Conservation (phyloP, 2,888 invertebrate species). For the Polydrusus cervinus region DNA sequence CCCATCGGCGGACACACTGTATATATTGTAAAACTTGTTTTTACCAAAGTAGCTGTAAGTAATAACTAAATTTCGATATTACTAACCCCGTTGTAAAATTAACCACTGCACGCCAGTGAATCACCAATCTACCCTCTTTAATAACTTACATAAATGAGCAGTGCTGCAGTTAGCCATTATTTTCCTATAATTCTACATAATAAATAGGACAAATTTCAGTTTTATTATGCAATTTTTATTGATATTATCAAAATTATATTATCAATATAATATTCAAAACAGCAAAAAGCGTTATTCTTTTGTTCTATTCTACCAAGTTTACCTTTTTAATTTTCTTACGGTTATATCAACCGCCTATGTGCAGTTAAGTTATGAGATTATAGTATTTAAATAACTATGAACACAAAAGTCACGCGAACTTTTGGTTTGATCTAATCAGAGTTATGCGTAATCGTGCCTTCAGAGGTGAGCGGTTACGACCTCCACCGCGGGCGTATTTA, state of each 20-base stretch:
- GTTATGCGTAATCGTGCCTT: conserved; percentile 37
- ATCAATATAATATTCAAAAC: neutral
- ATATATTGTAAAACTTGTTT: too few relatives aligned
- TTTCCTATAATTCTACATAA: too few relatives aligned
- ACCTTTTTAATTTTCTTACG: conserved; percentile 9
- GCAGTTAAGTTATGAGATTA: conserved; percentile 19
- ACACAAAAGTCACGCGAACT: conserved; percentile 33
- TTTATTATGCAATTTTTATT: conserved; percentile 4
- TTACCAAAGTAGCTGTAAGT: too few relatives aligned
- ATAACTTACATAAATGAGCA: too few relatives aligned
- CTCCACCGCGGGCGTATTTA: conserved; percentile 20
- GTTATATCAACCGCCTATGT: neutral
- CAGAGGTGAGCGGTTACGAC: conserved; percentile 17
- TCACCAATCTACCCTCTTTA: too few relatives aligned
- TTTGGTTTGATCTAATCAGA: conserved; percentile 26
- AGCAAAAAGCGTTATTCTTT: neutral
- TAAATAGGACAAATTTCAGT: neutral
- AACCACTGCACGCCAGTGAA: too few relatives aligned
- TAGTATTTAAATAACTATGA: conserved; percentile 40
- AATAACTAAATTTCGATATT: too few relatives aligned
- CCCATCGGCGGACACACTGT: too few relatives aligned
- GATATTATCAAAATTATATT: neutral
- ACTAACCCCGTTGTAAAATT: too few relatives aligned
- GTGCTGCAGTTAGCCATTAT: too few relatives aligned
- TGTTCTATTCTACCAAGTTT: neutral